Percentiles rank a stretch among this genome's conserved stretches.
Conservation (phyloP, 2,888 invertebrate species). For the Tribolium freemani region DNA sequence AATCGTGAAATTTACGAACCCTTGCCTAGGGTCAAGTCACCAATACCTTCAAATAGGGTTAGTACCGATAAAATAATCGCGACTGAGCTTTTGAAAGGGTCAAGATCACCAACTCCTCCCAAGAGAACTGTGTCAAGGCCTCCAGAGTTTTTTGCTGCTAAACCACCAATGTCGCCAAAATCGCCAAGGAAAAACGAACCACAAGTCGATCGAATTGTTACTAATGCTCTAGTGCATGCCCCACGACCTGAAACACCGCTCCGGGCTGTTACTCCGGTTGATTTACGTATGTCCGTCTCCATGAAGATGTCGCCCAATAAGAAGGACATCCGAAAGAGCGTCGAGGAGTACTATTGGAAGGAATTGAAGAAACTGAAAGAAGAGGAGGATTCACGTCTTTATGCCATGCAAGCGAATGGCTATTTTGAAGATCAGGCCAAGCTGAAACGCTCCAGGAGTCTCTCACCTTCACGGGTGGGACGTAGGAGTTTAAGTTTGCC, state of each 20-base stretch:
- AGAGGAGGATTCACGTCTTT: constrained; percentile 73
- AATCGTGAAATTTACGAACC: constrained; percentile 64
- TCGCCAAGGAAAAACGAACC: constrained; percentile 36
- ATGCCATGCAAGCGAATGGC: constrained; percentile 59
- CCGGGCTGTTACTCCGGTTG: constrained; percentile 51
- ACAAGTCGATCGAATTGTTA: constrained; percentile 50
- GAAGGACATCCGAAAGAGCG: constrained; percentile 73
- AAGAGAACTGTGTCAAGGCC: constrained; percentile 7
- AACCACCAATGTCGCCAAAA: constrained; percentile 51
- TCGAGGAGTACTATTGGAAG: constrained; percentile 80
- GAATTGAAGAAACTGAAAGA: constrained; percentile 76
- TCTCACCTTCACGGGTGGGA: constrained; percentile 65
- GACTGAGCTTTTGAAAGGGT: constrained; percentile 63
- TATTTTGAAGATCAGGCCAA: constrained; percentile 62
- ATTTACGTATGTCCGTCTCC: constrained; percentile 46
- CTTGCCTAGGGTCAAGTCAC: constrained; percentile 64
- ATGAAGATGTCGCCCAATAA: constrained; percentile 62
- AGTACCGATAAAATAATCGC: constrained; percentile 66
- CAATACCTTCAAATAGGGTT: constrained; percentile 62
- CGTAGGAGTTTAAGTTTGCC: constrained; percentile 68
- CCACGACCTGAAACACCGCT: constrained; percentile 47
- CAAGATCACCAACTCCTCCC: constrained; percentile 52
- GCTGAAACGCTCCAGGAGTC: constrained; percentile 67
- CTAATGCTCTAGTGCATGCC: constrained; percentile 58
- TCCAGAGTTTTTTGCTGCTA: constrained; percentile 35